phyloP scores from a whole-genome alignment of 2,113 vertebrate species.

The Albula glossodonta region DNA sequence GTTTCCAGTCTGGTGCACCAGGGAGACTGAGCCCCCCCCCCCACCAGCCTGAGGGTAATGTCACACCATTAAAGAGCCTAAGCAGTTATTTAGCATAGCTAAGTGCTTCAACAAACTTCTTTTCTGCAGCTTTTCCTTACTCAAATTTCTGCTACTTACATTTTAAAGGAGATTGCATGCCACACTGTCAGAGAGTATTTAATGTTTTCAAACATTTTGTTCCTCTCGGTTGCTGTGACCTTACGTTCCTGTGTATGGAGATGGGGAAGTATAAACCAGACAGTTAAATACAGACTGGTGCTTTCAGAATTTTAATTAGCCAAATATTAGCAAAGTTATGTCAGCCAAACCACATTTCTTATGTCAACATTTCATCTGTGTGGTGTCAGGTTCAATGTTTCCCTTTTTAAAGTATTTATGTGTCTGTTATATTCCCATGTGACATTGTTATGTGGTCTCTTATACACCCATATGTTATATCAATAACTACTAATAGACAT shows the following conservation, averaged over 20 bases:
- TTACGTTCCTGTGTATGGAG: not conserved
- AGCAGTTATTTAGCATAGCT: not conserved
- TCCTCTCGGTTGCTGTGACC: no score
- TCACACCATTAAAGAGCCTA: not conserved
- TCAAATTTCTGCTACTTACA: not conserved
- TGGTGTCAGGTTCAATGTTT: no score
- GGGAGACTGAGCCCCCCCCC: not conserved
- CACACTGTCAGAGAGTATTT: not conserved
- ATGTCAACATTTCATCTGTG: not conserved
- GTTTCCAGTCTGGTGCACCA: not conserved
- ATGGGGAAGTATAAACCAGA: not conserved
- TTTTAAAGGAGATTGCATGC: not conserved
- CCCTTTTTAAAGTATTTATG: not conserved
- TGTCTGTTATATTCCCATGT: not conserved
- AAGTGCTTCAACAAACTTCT: not conserved
- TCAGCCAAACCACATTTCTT: not conserved
- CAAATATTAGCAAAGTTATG: not conserved
- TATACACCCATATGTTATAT: no score
- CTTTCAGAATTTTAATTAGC: not conserved
- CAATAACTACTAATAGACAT: no score
- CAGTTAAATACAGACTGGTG: not conserved
- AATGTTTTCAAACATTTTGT: not conserved
- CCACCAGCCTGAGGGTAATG: not conserved
- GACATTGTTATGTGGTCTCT: no score
- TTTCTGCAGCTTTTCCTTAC: not conserved